These are phyloP conservation scores for Epinephelus awoara DNA, from an alignment of 2,797 vertebrate genomes.

Conservation along the genomic window DNA sequence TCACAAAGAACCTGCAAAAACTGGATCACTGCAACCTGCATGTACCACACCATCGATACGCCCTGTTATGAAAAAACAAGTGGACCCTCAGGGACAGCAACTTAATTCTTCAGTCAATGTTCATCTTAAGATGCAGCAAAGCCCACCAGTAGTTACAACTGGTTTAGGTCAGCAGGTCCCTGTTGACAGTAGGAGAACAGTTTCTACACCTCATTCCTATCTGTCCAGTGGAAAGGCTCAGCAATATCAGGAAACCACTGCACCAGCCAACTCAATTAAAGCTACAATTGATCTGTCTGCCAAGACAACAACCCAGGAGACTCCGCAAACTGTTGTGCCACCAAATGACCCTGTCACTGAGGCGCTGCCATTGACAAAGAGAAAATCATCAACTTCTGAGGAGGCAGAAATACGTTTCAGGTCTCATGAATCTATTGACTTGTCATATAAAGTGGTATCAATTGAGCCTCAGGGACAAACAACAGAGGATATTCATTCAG, in stretches of 20 bases:
- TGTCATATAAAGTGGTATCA: constrained; percentile 62
- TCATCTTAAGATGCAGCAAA: constrained; percentile 32
- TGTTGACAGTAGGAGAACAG: constrained; percentile 25
- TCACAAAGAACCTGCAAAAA: constrained; percentile 37
- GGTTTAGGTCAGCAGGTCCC: constrained; percentile 16
- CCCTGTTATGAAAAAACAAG: constrained; percentile 38
- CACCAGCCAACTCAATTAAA: constrained; percentile 79
- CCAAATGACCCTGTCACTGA: constrained; percentile 67
- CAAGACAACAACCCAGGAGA: constrained; percentile 34
- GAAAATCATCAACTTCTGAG: constrained; percentile 41
- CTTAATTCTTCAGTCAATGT: not conserved
- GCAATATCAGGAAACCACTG: constrained; percentile 52
- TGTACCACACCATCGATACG: constrained; percentile 24
- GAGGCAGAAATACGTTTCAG: constrained; percentile 31
- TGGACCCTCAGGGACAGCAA: constrained; percentile 23
- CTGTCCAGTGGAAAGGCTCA: constrained; percentile 41
- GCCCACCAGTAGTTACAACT: constrained; percentile 16
- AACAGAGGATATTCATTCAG: constrained; percentile 12
- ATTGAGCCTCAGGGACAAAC: constrained; percentile 28
- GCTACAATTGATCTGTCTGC: constrained; percentile 79
- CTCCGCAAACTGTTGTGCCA: constrained; percentile 45
- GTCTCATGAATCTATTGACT: constrained; percentile 66
- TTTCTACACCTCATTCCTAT: constrained; percentile 14
- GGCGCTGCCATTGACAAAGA: constrained; percentile 73
- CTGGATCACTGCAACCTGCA: constrained; percentile 13